Percentiles rank a stretch among this genome's conserved stretches.
Conservation (phyloP, 1,140 invertebrate species). For the Dreissena rostriformis region DNA sequence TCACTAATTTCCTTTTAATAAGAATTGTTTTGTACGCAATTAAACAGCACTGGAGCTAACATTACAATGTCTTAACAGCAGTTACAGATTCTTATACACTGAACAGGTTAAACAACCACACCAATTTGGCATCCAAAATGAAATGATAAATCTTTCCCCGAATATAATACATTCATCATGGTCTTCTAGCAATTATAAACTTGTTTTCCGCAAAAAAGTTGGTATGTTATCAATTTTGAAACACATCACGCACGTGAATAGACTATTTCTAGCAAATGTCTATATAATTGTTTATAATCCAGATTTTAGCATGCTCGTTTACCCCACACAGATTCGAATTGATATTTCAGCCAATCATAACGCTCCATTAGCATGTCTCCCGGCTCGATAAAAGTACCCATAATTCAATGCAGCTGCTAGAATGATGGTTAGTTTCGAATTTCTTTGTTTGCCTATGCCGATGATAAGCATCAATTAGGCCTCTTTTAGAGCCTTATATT, state of each 20-base stretch:
- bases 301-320: constrained; percentile 23
- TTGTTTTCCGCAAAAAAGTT: neutral
- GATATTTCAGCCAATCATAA: constrained; percentile 42
- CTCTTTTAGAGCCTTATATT: constrained; percentile 55
- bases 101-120: too few species aligned
- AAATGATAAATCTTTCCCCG: too few species aligned
- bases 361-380: constrained; percentile 32
- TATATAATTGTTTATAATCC: constrained; percentile 5
- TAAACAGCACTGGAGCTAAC: too few species aligned
- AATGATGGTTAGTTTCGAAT: constrained; percentile 53
- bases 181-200: neutral
- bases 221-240: constrained; percentile 5
- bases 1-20: too few species aligned
- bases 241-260: neutral
- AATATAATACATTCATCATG: neutral
- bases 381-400: constrained; percentile 51
- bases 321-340: constrained; percentile 46
- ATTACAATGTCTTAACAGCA: too few species aligned
- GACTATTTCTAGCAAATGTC: neutral
- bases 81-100: too few species aligned
- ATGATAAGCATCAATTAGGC: constrained; percentile 57
- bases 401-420: constrained; percentile 56
- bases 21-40: too few species aligned
- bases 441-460: constrained; percentile 57
- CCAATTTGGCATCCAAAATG: too few species aligned